Conservation (phyloP, 2,113 vertebrate species). For the Syngnathus floridae region DNA sequence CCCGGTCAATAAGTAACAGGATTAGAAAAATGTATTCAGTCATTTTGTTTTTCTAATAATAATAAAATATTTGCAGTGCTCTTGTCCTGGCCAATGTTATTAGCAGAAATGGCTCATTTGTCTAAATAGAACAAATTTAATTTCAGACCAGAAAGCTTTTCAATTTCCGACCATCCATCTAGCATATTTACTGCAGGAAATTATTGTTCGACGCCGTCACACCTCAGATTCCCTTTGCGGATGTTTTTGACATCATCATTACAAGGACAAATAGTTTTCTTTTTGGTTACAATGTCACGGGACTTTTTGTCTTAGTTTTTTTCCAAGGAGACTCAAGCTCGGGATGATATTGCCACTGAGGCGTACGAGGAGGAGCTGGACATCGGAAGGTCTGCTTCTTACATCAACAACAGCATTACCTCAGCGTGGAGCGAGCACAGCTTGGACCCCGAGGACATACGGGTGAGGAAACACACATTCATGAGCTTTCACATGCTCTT, state of each 20-base stretch:
- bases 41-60: background rate
- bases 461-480: conserved; percentile 67
- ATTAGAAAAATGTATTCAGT: too few relatives aligned
- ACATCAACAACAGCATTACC: conserved; percentile 95
- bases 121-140: background rate
- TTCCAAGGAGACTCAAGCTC: conserved; percentile 85
- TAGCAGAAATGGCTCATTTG: background rate
- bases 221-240: background rate
- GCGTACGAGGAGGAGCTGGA: conserved; percentile 96
- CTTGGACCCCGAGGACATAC: conserved; percentile 94
- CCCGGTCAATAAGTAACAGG: too few relatives aligned
- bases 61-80: background rate
- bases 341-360: conserved; percentile 93
- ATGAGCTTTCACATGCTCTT: background rate
- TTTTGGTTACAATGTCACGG: background rate
- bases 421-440: conserved; percentile 98
- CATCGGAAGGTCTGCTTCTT: conserved; percentile 93
- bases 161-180: background rate
- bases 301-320: conserved; percentile 75
- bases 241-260: background rate
- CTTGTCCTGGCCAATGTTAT: background rate
- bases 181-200: background rate
- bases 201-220: background rate
- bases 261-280: background rate
- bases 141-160: background rate